Percentiles rank a stretch among this genome's conserved stretches.
These are phyloP conservation scores for Patiria miniata DNA, from an alignment of 35 echinoderm and acorn worm genomes.

Conservation along the genomic window DNA sequence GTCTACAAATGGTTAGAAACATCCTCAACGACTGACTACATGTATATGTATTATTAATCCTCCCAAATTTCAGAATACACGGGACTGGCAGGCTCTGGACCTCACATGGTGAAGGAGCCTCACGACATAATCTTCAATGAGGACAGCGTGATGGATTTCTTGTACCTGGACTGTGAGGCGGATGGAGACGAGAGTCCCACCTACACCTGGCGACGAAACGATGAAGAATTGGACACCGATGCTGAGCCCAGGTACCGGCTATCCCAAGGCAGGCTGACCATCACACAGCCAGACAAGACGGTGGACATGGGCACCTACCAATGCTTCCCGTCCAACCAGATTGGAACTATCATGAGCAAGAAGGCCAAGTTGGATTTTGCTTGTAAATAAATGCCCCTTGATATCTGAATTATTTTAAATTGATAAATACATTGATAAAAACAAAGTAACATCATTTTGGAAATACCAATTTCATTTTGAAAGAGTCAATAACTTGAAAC, in stretches of 20 bases:
- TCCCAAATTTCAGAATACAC: background rate
- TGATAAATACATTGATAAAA: too few relatives aligned
- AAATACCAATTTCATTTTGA: too few relatives aligned
- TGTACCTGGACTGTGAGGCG: constrained; percentile 43
- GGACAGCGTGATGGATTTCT: background rate
- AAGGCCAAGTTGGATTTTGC: constrained; percentile 30
- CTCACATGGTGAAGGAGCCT: constrained; percentile 35
- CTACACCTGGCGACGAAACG: constrained; percentile 35
- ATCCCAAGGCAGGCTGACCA: constrained; percentile 24
- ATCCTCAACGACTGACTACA: too few relatives aligned
- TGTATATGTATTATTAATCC: too few relatives aligned
- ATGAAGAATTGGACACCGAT: background rate
- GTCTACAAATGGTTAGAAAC: too few relatives aligned
- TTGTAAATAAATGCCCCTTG: too few relatives aligned
- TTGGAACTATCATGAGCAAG: constrained; percentile 33
- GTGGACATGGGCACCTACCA: background rate
- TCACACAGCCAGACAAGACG: background rate
- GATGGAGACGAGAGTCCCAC: background rate
- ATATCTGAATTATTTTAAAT: too few relatives aligned
- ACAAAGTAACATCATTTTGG: too few relatives aligned
- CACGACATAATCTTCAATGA: constrained; percentile 24
- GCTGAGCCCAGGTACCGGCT: background rate
- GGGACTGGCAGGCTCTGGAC: background rate
- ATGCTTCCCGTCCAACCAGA: constrained; percentile 14
- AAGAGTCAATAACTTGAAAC: too few relatives aligned